Evolutionary conservation across 2,888 invertebrate genomes (phyloP).

Genomic region (Spialia ferax): DNA sequence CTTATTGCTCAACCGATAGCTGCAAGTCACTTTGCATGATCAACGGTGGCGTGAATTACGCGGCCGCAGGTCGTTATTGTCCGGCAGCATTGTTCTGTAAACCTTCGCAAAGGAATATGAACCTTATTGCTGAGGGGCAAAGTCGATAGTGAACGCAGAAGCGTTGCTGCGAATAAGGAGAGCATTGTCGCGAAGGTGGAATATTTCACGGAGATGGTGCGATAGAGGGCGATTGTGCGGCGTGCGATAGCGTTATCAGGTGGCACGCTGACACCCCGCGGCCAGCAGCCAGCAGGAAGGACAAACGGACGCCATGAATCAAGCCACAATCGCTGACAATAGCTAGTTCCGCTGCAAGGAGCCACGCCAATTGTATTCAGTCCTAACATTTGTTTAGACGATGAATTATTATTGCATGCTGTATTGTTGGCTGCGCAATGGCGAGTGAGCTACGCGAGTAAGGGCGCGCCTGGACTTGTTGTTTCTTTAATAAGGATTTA

Average conservation of each 20-base stretch:
- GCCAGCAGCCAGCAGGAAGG: slow-evolving; percentile 62
- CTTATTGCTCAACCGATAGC: slow-evolving; percentile 43
- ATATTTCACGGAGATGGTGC: slow-evolving; percentile 82
- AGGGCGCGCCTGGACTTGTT: background rate
- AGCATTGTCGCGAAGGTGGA: slow-evolving; percentile 67
- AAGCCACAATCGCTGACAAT: slow-evolving; percentile 58
- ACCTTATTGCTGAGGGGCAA: slow-evolving; percentile 42
- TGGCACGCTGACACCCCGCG: slow-evolving; percentile 59
- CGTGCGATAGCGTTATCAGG: slow-evolving; percentile 65
- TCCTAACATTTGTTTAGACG: slow-evolving; percentile 51
- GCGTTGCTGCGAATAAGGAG: slow-evolving; percentile 46
- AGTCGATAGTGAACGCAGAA: slow-evolving; percentile 3
- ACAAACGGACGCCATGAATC: slow-evolving; percentile 76
- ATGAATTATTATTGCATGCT: slow-evolving; percentile 41
- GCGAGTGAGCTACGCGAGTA: slow-evolving; percentile 13
- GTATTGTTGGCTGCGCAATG: slow-evolving; percentile 17
- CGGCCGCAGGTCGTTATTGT: slow-evolving; percentile 75
- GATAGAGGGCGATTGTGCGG: slow-evolving; percentile 71
- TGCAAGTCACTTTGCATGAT: slow-evolving; percentile 78
- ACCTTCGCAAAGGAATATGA: slow-evolving; percentile 36
- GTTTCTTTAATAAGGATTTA: background rate
- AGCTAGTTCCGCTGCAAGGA: slow-evolving; percentile 51
- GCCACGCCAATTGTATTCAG: slow-evolving; percentile 50
- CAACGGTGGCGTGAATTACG: slow-evolving; percentile 83
- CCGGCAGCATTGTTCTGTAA: slow-evolving; percentile 46